Evolutionary conservation across 92 coral and sea anemone genomes (phyloP), one percentile per base, ranked within the genome.

Genomic region (Palythoa heliodiscus): DNA sequence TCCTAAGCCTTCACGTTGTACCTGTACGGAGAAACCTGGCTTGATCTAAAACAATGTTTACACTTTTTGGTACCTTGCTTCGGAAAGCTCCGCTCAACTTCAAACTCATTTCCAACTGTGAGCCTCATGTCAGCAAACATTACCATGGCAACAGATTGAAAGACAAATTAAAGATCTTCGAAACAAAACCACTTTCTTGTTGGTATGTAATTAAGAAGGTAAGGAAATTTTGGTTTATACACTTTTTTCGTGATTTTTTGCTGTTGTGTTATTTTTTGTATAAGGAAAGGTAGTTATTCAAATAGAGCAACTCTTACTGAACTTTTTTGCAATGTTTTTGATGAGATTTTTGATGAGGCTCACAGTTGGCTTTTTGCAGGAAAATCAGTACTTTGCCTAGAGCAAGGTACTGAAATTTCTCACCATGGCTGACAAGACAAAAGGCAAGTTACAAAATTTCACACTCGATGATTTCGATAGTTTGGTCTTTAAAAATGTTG

Each of bases 241-340:
- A 43, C 48, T 43, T 43, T 5, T 43, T 43, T 43, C 8, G 48
- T 43, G 48, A 43, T 72, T 72, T 72, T 72, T 39, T 39, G 24
- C 11, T 70, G 23, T 39, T 72, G 5, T 72, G 23, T 4, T 11
- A 13, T 40, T 4, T 72, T 72, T 19, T 5, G 35, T 29, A 0
- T 13, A 39, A 71, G 76, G 76, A 72, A 72, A 72, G 55, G 55
- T 37, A 40, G 76, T 7, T 72, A 11, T 13, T 40, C 0, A 0
- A 5, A 38, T 72, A 72, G 76, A 71, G 15, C 54, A 72, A 72
- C 54, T 72, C 76, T 72, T 72, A 23, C 76, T 40, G 76, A 72
- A 43, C 7, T 43, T 43, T 43, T 43, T 43, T 43, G 6, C 50
- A 43, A 43, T 43, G 50, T 43, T 43, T 43, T 43, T 43, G 35